Evolutionary conservation across 2,888 invertebrate species (phyloP).

Genomic region (Caenorhabditis sp.): DNA sequence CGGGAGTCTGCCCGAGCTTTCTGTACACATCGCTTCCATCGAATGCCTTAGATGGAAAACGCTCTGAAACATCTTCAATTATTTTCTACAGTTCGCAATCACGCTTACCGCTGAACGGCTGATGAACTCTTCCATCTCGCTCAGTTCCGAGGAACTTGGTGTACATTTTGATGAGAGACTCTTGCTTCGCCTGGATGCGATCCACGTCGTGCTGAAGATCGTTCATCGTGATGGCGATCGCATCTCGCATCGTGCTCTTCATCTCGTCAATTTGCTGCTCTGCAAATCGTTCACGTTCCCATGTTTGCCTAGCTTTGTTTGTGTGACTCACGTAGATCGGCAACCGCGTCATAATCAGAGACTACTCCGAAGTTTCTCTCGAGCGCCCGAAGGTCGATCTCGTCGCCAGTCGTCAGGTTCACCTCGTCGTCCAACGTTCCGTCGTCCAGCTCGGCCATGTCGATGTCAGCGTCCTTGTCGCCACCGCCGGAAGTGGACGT

Average conservation of each 20-base stretch:
- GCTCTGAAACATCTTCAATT: constrained; percentile 2
- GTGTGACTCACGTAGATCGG: constrained; percentile 48
- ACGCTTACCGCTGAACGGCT: constrained; percentile 35
- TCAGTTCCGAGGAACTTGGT: constrained; percentile 24
- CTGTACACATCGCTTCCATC: constrained; percentile 16
- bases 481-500: constrained; percentile 47
- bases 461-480: constrained; percentile 30
- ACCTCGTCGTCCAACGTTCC: constrained; percentile 5
- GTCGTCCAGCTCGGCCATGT: constrained; percentile 39
- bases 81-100: neutral
- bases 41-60: constrained; percentile 22
- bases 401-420: neutral
- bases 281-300: constrained; percentile 14
- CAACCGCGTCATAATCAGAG: constrained; percentile 15
- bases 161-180: constrained; percentile 24
- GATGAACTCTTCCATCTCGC: constrained; percentile 22
- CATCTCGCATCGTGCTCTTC: constrained; percentile 40
- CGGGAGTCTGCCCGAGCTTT: neutral
- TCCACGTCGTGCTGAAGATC: constrained; percentile 48
- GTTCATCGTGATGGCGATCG: constrained; percentile 37
- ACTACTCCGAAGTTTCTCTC: constrained; percentile 4
- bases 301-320: constrained; percentile 46
- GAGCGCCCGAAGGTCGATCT: neutral
- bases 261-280: constrained; percentile 50
- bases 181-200: constrained; percentile 28